Base-by-base conservation (phyloP, 2,888 invertebrate genomes). In the Poecilobothrus nobilitatus region DNA sequence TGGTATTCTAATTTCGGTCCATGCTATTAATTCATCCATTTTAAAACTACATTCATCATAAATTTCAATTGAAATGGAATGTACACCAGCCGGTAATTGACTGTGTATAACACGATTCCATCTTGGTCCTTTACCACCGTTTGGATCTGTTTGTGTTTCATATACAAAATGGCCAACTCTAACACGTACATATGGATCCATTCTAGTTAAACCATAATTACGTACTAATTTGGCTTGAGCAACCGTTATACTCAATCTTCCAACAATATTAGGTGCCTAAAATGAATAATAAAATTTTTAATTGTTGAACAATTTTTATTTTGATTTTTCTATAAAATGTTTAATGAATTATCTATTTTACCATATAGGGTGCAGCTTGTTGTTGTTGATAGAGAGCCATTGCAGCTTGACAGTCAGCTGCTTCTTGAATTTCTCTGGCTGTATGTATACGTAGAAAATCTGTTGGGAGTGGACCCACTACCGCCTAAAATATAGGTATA, bases 21-120 rank as follows among this genome's bases (percentile, higher is more conserved):
- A 97, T 0, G 97, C 98, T 74, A 98, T 90, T 71, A 95, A 84
- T 82, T 97, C 97, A 81, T 98, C 97, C 87, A 93, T 91, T 22
- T 95, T 94, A 81, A 98, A 96, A 20, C 96, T 94, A 79, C 95
- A 91, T 84, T 97, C 98, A 83, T 98, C 98, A 81, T 92, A 98
- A 73, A 98, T 91, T 85, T 98, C 97, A 75, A 98, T 79, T 77
- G 92, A 93, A 74, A 98, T 87, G 15, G 91, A 88, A 77, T 91
- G 91, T 18, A 97, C 92, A 65, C 97, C 96, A 73, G 89, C 87
- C 0, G 97, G 95, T 70, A 97, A 84, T 73, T 79, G 78, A 66
- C 75, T 75, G 78, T 94, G 93, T 74, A 97, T 90, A 68, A 92
- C 91, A 84, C 96, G 95, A 82, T 96, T 95, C 97, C 97, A 98